Conservation (phyloP, 2,797 vertebrate species). For the Sebastes matsubarae region DNA sequence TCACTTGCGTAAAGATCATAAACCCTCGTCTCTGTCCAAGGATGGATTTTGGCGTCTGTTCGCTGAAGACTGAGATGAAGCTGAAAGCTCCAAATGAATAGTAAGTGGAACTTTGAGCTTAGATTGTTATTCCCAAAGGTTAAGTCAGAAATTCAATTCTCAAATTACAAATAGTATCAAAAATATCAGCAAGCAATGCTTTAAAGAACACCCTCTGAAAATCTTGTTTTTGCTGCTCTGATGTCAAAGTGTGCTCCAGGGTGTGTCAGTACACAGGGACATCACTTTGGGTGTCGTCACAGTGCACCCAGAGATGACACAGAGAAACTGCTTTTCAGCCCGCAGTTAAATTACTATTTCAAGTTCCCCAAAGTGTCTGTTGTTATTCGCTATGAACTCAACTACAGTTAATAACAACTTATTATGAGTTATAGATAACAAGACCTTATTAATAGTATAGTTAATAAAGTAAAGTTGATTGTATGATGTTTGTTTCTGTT, state of each 20-base stretch:
- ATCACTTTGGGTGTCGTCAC: neutral
- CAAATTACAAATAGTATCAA: neutral
- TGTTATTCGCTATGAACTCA: no score
- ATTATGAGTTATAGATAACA: no score
- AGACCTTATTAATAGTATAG: no score
- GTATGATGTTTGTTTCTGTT: no score
- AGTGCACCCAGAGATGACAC: neutral
- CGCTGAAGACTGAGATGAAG: neutral
- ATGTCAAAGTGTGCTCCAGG: neutral
- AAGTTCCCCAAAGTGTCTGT: no score
- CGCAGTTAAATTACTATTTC: no score
- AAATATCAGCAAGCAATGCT: neutral
- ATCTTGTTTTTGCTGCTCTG: neutral
- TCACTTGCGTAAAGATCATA: no score
- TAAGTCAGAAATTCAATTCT: neutral
- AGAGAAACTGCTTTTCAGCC: no score
- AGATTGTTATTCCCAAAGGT: neutral
- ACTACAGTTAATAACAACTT: no score
- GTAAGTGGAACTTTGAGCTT: neutral
- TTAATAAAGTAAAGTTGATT: no score
- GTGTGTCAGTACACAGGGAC: neutral
- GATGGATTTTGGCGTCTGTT: no score
- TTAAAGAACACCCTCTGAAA: neutral
- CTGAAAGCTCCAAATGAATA: neutral
- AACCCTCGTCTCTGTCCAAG: no score